phyloP scores from a whole-genome alignment of 2,113 vertebrate species.

The Tupaia tana region DNA sequence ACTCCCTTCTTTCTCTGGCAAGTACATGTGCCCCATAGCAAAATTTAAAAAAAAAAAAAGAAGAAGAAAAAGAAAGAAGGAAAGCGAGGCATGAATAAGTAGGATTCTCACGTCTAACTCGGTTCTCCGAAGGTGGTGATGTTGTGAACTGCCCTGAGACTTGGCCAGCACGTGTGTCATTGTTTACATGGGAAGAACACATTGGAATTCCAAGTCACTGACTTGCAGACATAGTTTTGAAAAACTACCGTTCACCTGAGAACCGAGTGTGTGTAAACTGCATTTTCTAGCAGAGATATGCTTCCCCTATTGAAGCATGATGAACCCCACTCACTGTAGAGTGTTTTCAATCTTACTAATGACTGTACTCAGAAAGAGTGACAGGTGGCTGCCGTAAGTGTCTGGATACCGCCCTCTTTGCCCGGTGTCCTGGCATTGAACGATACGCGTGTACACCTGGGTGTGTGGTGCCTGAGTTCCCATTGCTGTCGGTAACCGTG shows the following conservation, averaged over 20 bases:
- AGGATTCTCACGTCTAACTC: neutral
- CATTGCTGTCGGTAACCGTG: too few species aligned
- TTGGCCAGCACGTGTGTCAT: neutral
- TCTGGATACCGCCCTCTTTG: neutral
- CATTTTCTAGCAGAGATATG: neutral
- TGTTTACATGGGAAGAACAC: neutral
- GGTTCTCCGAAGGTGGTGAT: neutral
- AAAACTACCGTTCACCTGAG: neutral
- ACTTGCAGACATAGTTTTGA: neutral
- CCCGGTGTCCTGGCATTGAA: neutral
- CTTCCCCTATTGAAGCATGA: neutral
- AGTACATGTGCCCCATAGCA: too few species aligned
- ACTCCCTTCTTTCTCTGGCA: too few species aligned
- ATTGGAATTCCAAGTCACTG: neutral
- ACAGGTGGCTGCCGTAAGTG: neutral
- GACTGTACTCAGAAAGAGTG: neutral
- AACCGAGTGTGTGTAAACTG: neutral
- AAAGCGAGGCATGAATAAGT: neutral
- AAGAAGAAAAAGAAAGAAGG: too few species aligned
- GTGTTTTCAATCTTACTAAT: conserved; percentile 10
- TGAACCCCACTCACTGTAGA: neutral
- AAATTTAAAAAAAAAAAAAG: too few species aligned
- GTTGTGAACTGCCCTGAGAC: neutral
- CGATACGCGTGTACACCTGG: fast-evolving
- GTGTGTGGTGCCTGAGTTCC: neutral